Conservation (phyloP, 2,113 vertebrate genomes). For the Narcine bancroftii region DNA sequence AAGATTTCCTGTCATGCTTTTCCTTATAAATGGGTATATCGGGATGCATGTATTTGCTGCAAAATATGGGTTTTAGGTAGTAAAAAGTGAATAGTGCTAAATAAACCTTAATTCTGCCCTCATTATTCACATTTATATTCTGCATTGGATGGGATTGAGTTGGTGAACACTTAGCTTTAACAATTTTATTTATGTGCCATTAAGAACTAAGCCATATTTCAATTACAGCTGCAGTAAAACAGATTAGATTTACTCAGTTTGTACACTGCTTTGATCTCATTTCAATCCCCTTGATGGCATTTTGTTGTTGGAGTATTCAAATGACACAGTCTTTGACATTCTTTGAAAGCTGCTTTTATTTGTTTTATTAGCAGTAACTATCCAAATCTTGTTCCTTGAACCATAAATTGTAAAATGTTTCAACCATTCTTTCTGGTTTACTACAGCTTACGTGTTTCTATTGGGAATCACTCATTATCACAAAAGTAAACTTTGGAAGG, state of each 20-base stretch:
- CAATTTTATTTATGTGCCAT: conserved; percentile 57
- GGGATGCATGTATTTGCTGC: neutral
- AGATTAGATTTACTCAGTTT: conserved; percentile 42
- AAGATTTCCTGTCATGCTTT: neutral
- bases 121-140: neutral
- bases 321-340: conserved; percentile 43
- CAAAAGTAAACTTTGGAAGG: conserved; percentile 33
- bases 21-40: neutral
- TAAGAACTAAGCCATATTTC: conserved; percentile 55
- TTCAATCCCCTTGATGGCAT: conserved; percentile 47
- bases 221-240: conserved; percentile 45
- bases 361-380: conserved; percentile 59
- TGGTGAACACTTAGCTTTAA: neutral
- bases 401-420: conserved; percentile 51
- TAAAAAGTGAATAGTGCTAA: neutral
- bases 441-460: conserved; percentile 47
- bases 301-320: conserved; percentile 45
- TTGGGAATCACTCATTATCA: conserved; percentile 39
- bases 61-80: neutral
- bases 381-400: conserved; percentile 51
- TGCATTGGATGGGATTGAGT: neutral
- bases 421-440: conserved; percentile 48
- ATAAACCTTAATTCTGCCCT: neutral
- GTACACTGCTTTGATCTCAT: conserved; percentile 42
- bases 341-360: conserved; percentile 51